Evolutionary conservation across 2,113 vertebrate species (phyloP), one percentile per base, ranked within the genome.

Genomic region (Plectropomus leopardus): DNA sequence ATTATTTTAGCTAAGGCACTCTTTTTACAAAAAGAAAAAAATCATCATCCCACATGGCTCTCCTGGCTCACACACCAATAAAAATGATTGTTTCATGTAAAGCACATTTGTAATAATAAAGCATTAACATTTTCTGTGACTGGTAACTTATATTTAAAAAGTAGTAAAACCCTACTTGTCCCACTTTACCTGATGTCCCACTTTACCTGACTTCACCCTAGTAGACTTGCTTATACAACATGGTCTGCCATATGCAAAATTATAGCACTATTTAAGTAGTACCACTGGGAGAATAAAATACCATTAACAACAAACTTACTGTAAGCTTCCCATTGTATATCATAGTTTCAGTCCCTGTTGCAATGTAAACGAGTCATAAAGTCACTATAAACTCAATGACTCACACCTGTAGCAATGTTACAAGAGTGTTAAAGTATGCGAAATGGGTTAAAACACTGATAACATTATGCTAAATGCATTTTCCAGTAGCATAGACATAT

Each of bases 321-420:
- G 24, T 21, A 36, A 30, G 28, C 55, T 60, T 72, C 21, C 42
- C 54, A 59, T 72, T 36, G 15, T 50, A 32, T 50, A 21, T 40
- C 34, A 8, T 8, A 54, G 36, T 32, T 64, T 17, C 34, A 53
- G 21, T 54, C 51, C 42, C 40, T 47, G 2, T n/a, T 26, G 51
- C 28, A 58, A 16, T 26, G 48, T 76, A 47, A 26, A 54, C 30
- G 40, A 15, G 14, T 57, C 61, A 66, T 32, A 58, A 45, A 66
- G 23, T 42, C 1, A 3, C 57, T 7, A 23, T 64, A 64, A 64
- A 64, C 36, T 21, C 40, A 57, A 47, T 5, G 4, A 48, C 4
- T 55, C 55, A 36, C 42, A 47, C 51, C 40, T 57, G 26, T 47
- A 36, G 44, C 5, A 68, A 40, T 48, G 4, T 60, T 60, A 53